Base-by-base conservation (phyloP, 92 coral and sea anemone species). In the Parazoanthus swiftii region DNA sequence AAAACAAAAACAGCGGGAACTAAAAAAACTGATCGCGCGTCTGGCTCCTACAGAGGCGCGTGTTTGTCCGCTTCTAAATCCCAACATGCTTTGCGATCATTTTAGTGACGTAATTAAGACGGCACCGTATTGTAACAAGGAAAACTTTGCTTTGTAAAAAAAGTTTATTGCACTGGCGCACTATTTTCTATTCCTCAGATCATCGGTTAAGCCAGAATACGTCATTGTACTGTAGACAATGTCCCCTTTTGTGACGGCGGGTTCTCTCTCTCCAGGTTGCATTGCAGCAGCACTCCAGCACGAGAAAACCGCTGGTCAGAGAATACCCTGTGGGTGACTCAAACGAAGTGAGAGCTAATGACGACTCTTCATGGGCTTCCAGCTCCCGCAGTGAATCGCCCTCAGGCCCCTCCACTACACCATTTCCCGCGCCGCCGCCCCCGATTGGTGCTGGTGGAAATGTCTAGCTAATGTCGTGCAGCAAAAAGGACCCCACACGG, bases 281-380 rank as follows among this genome's bases (percentile, higher is more conserved):
- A 0, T 89, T 95, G 74, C 89, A 89, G 77, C 98, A 95, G 86
- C 98, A 95, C 89, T 89, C 96, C 18, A 74, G 89, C 14, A 77
- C 93, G 68, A 72, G 89, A 35, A 95, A 90, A 87, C 98, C 94
- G 84, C 93, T 95, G 82, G 96, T 95, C 88, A 89, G 94, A 85
- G 98, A 95, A 83, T 95, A 95, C 86, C 93, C 94, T 13, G 94
- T 95, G 78, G 96, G 98, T 56, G 94, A 92, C 76, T 65, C 98
- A 13, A 91, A 93, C 43, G 98, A 95, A 39, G 93, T 92, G 80
- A 90, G 92, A 39, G 94, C 98, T 13, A 95, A 95, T 88, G 96
- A 95, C 76, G 98, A 95, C 85, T 95, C 98, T 14, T 95, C 98
- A 9, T 95, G 98, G 98, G 80, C 93, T 37, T 78, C 94, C 50